Base-by-base conservation (phyloP, 2,888 invertebrate genomes). In the Eupithecia exiguata region DNA sequence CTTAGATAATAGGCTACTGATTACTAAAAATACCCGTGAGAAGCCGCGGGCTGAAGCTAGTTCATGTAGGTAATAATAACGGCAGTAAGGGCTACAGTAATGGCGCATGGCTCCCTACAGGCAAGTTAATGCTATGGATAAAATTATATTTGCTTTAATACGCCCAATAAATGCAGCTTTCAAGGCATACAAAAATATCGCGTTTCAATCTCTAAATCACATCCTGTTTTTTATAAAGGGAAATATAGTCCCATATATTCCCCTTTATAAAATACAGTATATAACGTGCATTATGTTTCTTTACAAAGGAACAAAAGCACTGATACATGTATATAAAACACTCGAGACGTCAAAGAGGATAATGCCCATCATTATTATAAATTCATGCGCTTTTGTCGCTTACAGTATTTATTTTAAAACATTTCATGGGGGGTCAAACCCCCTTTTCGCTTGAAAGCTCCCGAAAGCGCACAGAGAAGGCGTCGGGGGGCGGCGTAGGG, bases 351-450 rank as follows among this genome's bases (percentile, higher is more conserved):
- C 89, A 84, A 89, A 91, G 88, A 89, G 92, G 89, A 94, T 94
- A 94, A 93, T 91, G 88, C 90, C 92, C 90, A 90, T 94, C 93
- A 94, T 94, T 94, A 94, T 92, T 94, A 94, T 92, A 92, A 87
- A 94, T 94, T 94, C 94, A 94, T 94, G 91, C 91, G 91, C 92
- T 90, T 80, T 92, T 93, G 92, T 93, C 91, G 88, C 92, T 93
- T 93, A 92, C 91, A 93, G 92, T 93, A 93, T 94, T 94, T 94
- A 94, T 94, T 94, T 93, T 92, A 89, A 91, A 92, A 92, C 87
- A 84, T 89, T 86, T 89, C 89, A 88, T 91, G 78, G 91, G 94
- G 93, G 92, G 88, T 87, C 88, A 91, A 91, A 85, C 93, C 93
- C 92, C 90, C 91, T 90, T 93, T 90, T 88, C 91, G 91, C 86